Evolutionary conservation across 2,113 vertebrate genomes (phyloP).

Genomic region (Sebastes schlegelii): DNA sequence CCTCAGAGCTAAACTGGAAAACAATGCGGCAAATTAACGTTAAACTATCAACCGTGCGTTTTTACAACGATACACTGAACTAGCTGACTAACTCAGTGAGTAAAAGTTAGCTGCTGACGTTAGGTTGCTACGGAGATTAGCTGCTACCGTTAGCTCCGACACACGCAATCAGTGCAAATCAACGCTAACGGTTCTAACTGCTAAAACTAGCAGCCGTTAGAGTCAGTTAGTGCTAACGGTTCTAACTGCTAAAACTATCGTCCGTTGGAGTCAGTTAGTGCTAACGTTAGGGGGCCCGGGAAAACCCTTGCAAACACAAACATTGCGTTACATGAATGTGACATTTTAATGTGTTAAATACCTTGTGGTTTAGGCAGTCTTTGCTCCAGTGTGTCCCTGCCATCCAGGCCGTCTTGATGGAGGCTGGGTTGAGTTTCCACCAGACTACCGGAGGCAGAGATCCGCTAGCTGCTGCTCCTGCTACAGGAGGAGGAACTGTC

Average conservation of each 20-base stretch:
- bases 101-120: conserved; percentile 61
- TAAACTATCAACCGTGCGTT: background rate
- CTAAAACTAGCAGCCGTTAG: conserved; percentile 20
- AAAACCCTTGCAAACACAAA: background rate
- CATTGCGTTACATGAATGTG: fast-evolving
- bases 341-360: conserved; percentile 34
- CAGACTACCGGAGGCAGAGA: conserved; percentile 29
- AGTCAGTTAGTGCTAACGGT: conserved; percentile 8
- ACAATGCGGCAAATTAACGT: background rate
- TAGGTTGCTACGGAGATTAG: conserved; percentile 45
- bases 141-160: conserved; percentile 41
- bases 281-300: no score
- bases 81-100: background rate
- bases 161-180: conserved; percentile 32
- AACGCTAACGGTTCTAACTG: background rate
- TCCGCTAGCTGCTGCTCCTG: conserved; percentile 18
- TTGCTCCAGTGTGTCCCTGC: conserved; percentile 88
- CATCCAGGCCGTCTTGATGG: conserved; percentile 88
- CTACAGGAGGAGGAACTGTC: background rate
- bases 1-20: background rate
- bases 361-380: conserved; percentile 72
- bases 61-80: background rate
- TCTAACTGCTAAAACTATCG: conserved; percentile 1
- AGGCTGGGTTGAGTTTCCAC: conserved; percentile 37
- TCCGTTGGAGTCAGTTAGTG: conserved; percentile 20